Conservation (phyloP, 2,113 vertebrate species). For the Sander vitreus region DNA sequence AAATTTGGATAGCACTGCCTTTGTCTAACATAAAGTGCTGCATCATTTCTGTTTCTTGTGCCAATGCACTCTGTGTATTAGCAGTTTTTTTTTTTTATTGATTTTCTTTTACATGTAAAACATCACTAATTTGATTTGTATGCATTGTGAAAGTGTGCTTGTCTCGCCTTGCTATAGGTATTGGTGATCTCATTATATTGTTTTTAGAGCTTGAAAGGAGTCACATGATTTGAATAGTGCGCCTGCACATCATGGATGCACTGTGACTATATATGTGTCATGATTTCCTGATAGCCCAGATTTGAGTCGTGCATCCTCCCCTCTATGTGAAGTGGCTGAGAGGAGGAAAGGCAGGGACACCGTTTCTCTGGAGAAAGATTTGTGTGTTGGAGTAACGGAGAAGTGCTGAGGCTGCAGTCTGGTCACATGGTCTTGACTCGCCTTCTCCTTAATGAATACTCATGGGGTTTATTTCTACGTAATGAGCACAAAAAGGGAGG, state of each 20-base stretch:
- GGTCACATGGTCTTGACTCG: constrained; percentile 65
- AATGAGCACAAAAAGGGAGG: neutral
- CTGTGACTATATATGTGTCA: constrained; percentile 20
- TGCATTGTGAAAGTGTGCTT: neutral
- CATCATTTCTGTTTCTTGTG: constrained; percentile 26
- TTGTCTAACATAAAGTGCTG: constrained; percentile 11
- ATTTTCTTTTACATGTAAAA: neutral
- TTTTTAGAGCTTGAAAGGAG: neutral
- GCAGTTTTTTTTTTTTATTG: neutral
- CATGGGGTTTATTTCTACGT: constrained; percentile 15
- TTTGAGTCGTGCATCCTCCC: neutral
- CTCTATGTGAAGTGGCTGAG: neutral
- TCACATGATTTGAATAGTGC: constrained; percentile 56
- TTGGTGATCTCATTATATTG: constrained; percentile 6
- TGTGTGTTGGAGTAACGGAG: neutral
- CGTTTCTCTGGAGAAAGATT: constrained; percentile 38
- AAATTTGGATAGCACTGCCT: neutral
- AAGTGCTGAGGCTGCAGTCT: constrained; percentile 78
- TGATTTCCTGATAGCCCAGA: constrained; percentile 32
- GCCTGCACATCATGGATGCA: constrained; percentile 1
- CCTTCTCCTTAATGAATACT: constrained; percentile 45
- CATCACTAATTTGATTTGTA: neutral
- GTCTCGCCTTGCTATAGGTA: neutral
- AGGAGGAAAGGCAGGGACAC: constrained; percentile 3
- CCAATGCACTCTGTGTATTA: neutral